phyloP scores from a whole-genome alignment of 2,113 vertebrate species.

The Dendropsophus ebraccatus region DNA sequence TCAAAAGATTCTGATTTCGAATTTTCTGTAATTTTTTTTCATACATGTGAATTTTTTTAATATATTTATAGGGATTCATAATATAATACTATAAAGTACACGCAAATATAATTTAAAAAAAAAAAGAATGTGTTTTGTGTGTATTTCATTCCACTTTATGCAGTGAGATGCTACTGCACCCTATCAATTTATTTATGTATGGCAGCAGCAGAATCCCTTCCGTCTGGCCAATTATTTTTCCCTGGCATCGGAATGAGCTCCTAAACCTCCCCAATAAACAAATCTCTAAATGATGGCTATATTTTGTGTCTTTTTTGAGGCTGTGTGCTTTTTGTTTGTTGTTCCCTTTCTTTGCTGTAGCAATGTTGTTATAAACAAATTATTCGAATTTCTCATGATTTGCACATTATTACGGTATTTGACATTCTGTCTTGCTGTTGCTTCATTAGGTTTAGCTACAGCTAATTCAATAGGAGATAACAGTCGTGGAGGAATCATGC shows the following conservation, averaged over 20 bases:
- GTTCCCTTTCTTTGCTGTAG: neutral
- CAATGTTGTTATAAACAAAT: neutral
- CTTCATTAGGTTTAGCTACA: constrained; percentile 8
- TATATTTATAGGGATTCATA: neutral
- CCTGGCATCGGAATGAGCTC: constrained; percentile 13
- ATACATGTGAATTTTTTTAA: neutral
- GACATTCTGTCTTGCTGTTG: neutral
- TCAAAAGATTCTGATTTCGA: neutral
- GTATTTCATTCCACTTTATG: neutral
- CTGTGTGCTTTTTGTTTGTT: neutral
- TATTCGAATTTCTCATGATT: neutral
- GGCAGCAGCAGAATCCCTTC: neutral
- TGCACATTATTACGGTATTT: neutral
- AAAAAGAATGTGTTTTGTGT: neutral
- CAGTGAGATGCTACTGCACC: neutral
- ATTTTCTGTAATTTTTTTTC: neutral
- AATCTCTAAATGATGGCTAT: constrained; percentile 20
- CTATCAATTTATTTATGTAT: constrained; percentile 18
- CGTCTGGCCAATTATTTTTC: constrained; percentile 36
- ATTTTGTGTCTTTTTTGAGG: constrained; percentile 25
- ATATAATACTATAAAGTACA: neutral
- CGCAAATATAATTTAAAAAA: neutral
- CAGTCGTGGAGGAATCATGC: too few relatives aligned
- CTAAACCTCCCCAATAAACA: constrained; percentile 28
- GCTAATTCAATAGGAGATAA: neutral